These are phyloP conservation scores for Battus philenor DNA, from an alignment of 1,140 invertebrate species.

Conservation along the genomic window DNA sequence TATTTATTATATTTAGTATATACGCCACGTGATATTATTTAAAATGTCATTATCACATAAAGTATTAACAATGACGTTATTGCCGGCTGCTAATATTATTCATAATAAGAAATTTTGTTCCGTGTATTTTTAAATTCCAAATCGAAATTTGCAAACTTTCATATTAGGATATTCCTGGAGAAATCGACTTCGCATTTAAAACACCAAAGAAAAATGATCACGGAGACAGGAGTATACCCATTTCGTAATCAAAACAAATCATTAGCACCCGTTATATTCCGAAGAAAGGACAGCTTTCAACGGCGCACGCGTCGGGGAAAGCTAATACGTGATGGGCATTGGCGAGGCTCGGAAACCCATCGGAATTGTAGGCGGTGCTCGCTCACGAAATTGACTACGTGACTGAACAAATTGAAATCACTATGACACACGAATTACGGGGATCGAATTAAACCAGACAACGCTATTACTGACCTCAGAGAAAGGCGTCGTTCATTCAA, in stretches of 20 bases:
- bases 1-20: no score
- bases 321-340: conserved; percentile 10
- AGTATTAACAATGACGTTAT: no score
- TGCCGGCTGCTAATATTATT: no score
- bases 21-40: no score
- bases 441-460: conserved; percentile 21
- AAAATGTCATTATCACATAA: no score
- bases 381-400: conserved; percentile 40
- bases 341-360: background rate
- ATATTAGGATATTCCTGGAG: no score
- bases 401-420: conserved; percentile 38
- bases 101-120: no score
- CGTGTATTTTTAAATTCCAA: no score
- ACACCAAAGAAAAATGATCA: no score
- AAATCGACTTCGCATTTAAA: no score
- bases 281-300: conserved; percentile 12
- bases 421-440: conserved; percentile 20
- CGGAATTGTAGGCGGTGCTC: conserved; percentile 15
- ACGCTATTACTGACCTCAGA: conserved; percentile 10
- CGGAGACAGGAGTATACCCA: no score
- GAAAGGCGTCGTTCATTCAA: conserved; percentile 3
- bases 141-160: no score
- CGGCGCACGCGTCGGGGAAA: conserved; percentile 7
- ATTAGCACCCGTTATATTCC: conserved; percentile 7
- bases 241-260: conserved; percentile 1